Evolutionary conservation across 1,140 invertebrate species (phyloP), one percentile per base, ranked within the genome.

Genomic region (Leguminivora glycinivorella): DNA sequence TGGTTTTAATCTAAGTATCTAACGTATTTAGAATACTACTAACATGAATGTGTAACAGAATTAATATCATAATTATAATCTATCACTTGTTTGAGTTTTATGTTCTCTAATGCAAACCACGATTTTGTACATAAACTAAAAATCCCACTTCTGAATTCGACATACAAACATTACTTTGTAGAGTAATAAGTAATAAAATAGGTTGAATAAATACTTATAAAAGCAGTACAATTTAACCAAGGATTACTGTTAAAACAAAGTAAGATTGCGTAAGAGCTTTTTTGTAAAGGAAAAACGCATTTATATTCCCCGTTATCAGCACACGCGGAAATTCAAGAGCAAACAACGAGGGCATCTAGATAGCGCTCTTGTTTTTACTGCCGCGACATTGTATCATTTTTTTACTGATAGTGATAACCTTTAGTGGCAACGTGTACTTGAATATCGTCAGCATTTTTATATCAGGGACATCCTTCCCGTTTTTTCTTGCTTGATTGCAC

Each of bases 331-430:
- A 63, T 63, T 63, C 58, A 63, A 63, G 58, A 63, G 58, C 58
- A 63, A 34, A 63, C 58, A 63, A 19, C 26, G 25, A 63, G 58
- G 58, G 6, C 58, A 63, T 63, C 29, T 29, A 63, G 25, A 63
- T 63, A 63, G 14, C 1, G 6, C 25, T 9, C 58, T 29, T 63
- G 25, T 63, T 63, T 31, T 63, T 29, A 63, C 25, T 7, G 25
- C 56, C 56, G 56, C 56, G 56, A 60, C 56, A 60, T 60, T 60
- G 56, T 60, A 56, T 56, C 47, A 56, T 24, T 56, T 60, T 58
- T 60, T 60, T 60, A 26, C 56, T 60, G 56, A 60, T 60, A 26
- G 24, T 60, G 56, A 60, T 60, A 60, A 60, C 56, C 56, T 60
- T 60, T 60, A 29, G n/a, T 26, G 24, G 14, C 10, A n/a, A 52